Conservation (phyloP, 2,113 vertebrate species). For the Zosterops borbonicus region DNA sequence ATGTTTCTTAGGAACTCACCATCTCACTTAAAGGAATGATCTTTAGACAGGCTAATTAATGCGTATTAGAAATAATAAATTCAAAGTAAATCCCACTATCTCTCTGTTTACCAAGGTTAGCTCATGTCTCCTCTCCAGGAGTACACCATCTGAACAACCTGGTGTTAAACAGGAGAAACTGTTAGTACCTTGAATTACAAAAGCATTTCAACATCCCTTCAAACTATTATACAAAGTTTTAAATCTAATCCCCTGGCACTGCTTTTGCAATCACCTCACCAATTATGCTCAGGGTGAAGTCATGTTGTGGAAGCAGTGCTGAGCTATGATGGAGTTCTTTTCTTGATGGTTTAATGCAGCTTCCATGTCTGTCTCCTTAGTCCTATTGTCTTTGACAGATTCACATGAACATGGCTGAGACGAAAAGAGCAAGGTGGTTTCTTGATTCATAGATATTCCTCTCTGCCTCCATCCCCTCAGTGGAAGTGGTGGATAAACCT, state of each 20-base stretch:
- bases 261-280: background rate
- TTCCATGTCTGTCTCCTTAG: background rate
- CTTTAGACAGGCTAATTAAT: conserved; percentile 51
- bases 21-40: conserved; percentile 41
- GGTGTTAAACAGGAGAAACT: conserved; percentile 34
- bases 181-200: conserved; percentile 22
- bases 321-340: background rate
- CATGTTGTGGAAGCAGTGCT: background rate
- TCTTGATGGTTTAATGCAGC: background rate
- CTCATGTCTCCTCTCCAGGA: conserved; percentile 37
- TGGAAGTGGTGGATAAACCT: background rate
- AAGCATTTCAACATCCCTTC: conserved; percentile 6
- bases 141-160: conserved; percentile 46
- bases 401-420: background rate
- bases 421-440: background rate
- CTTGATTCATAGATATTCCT: background rate
- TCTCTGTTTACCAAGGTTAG: conserved; percentile 47
- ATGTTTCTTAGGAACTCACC: conserved; percentile 36
- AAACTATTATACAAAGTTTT: background rate
- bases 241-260: background rate
- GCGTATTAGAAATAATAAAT: conserved; percentile 7
- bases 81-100: conserved; percentile 51
- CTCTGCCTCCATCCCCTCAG: background rate
- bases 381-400: background rate
- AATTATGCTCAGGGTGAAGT: background rate